A percentile compares a stretch with the other conserved stretches of the same genome.
Evolutionary conservation across 2,113 vertebrate species (phyloP).

Genomic region (Nestor notabilis): DNA sequence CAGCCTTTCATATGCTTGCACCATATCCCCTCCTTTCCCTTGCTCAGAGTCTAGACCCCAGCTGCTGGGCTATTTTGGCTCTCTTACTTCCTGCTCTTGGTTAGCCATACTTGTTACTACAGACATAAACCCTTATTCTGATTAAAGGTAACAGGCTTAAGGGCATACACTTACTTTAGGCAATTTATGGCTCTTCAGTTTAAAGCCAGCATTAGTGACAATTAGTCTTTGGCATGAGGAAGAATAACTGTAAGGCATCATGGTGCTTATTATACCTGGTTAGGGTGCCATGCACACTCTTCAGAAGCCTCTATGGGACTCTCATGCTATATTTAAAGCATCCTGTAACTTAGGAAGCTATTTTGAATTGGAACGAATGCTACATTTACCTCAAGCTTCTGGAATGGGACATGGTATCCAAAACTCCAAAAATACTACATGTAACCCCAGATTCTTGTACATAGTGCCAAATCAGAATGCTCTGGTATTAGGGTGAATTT

Average conservation of each 20-base stretch:
- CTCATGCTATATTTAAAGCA: slow-evolving; percentile 66
- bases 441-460: slow-evolving; percentile 57
- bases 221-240: background rate
- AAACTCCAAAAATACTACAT: slow-evolving; percentile 63
- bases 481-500: slow-evolving; percentile 58
- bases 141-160: background rate
- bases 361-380: slow-evolving; percentile 62
- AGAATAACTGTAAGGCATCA: background rate
- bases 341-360: slow-evolving; percentile 66
- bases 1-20: background rate
- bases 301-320: slow-evolving; percentile 5
- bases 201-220: background rate
- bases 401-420: slow-evolving; percentile 71
- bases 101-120: background rate
- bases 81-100: background rate
- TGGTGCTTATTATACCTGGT: slow-evolving; percentile 14
- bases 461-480: slow-evolving; percentile 46
- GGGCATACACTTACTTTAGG: background rate
- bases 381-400: slow-evolving; percentile 67
- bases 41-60: background rate
- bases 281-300: background rate
- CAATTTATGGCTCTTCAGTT: background rate
- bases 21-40: background rate
- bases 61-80: slow-evolving; percentile 31
- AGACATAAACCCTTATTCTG: background rate